Evolutionary conservation across 2,797 vertebrate genomes (phyloP).

Genomic region (Alauda arvensis): DNA sequence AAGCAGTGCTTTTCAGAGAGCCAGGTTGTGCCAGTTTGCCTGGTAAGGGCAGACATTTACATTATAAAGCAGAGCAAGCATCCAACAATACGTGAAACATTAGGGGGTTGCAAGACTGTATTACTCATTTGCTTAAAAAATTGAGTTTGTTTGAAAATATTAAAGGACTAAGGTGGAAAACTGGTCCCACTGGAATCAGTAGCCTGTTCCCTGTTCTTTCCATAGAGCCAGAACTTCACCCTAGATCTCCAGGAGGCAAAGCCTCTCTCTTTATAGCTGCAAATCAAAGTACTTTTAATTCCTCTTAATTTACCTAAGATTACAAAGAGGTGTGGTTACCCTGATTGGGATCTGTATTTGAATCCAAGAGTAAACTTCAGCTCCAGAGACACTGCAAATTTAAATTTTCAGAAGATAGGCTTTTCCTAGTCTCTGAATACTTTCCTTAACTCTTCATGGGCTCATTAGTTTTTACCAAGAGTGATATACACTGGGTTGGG

Average conservation of each 20-base stretch:
- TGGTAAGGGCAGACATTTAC: conserved; percentile 40
- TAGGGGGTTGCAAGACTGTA: not conserved
- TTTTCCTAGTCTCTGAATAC: not conserved
- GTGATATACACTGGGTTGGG: not conserved
- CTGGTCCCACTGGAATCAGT: conserved; percentile 5
- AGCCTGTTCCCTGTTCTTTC: not conserved
- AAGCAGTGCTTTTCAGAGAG: conserved; percentile 71
- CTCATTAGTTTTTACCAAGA: not conserved
- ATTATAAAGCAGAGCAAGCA: not conserved
- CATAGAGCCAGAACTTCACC: not conserved
- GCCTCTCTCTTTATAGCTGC: not conserved
- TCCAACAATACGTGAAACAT: not conserved
- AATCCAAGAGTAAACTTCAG: not conserved
- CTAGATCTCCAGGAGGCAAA: conserved; percentile 3
- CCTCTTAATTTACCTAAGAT: not conserved
- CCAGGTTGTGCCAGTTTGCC: conserved; percentile 72
- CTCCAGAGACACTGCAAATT: not conserved
- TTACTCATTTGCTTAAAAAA: conserved; percentile 23
- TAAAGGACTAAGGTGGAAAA: conserved; percentile 2
- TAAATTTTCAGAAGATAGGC: not conserved
- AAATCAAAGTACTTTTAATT: conserved; percentile 25
- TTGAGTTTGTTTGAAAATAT: not conserved
- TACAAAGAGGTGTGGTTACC: not conserved
- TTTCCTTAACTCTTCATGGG: not conserved
- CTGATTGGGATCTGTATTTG: not conserved